Percentiles rank a stretch among this genome's conserved stretches.
These are phyloP conservation scores for Tragopan temminckii DNA, from an alignment of 2,797 vertebrate genomes.

Conservation along the genomic window DNA sequence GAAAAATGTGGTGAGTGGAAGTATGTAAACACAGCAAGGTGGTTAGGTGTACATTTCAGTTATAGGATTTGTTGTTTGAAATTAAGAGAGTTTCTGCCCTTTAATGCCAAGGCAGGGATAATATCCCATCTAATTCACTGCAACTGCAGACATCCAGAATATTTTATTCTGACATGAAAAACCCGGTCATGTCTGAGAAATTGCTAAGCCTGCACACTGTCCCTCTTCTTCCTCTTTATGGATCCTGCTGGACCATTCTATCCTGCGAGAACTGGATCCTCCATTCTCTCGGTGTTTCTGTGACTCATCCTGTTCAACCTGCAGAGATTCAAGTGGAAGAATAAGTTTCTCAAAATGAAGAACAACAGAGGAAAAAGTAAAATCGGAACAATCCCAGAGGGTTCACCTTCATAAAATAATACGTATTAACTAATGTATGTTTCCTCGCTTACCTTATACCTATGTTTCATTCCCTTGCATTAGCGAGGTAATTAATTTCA, in stretches of 20 bases:
- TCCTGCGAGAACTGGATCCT: background rate
- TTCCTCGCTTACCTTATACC: constrained; percentile 15
- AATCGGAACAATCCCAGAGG: background rate
- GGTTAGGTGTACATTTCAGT: background rate
- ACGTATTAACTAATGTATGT: background rate
- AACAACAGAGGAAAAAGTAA: constrained; percentile 11
- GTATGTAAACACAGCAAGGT: background rate
- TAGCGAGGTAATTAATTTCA: constrained; percentile 52
- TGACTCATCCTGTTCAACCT: background rate
- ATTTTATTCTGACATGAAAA: background rate
- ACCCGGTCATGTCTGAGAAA: background rate
- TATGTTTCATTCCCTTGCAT: constrained; percentile 9
- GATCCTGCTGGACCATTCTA: background rate
- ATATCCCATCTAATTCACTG: background rate
- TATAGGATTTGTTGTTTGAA: background rate
- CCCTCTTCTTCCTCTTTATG: background rate
- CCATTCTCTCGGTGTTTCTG: background rate
- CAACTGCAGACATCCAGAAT: background rate
- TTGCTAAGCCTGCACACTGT: background rate
- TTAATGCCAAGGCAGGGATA: background rate
- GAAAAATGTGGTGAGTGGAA: background rate
- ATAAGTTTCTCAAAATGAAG: background rate
- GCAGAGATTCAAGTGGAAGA: constrained; percentile 6
- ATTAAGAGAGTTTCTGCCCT: background rate
- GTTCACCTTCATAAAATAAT: background rate